Conservation (phyloP, 2,113 vertebrate species). For the Excalfactoria chinensis region DNA sequence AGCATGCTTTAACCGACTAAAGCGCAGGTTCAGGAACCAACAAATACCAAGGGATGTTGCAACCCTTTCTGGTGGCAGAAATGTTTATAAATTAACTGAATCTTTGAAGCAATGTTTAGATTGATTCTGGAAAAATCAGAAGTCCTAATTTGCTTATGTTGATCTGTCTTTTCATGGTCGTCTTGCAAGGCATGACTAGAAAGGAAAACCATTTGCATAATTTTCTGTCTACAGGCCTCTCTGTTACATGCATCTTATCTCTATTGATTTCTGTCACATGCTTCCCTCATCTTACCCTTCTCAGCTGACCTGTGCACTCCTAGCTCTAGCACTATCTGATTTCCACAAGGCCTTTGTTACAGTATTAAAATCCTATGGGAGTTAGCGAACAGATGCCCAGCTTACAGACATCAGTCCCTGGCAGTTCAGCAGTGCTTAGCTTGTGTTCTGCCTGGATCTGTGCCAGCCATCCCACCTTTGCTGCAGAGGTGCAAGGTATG, state of each 20-base stretch:
- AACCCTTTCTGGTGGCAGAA: neutral
- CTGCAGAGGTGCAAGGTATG: accelerated
- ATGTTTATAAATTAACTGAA: neutral
- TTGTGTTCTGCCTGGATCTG: accelerated
- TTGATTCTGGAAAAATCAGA: neutral
- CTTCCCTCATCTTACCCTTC: neutral
- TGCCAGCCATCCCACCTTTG: neutral
- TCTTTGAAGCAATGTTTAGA: neutral
- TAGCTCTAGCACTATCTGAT: neutral
- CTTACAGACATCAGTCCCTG: accelerated
- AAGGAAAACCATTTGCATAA: neutral
- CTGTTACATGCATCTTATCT: neutral
- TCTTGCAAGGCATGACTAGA: neutral
- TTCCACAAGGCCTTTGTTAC: neutral
- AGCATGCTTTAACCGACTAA: neutral
- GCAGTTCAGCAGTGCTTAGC: neutral
- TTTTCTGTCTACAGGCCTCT: neutral
- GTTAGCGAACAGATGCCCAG: neutral
- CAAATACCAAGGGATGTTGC: neutral
- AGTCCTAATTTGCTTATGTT: neutral
- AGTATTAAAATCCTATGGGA: neutral
- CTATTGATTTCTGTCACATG: neutral
- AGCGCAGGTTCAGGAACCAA: neutral
- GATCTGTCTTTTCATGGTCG: constrained; percentile 2
- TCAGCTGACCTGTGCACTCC: neutral